Evolutionary conservation across 2,888 invertebrate genomes (phyloP).

Genomic region (Aproaerema taeniolella): DNA sequence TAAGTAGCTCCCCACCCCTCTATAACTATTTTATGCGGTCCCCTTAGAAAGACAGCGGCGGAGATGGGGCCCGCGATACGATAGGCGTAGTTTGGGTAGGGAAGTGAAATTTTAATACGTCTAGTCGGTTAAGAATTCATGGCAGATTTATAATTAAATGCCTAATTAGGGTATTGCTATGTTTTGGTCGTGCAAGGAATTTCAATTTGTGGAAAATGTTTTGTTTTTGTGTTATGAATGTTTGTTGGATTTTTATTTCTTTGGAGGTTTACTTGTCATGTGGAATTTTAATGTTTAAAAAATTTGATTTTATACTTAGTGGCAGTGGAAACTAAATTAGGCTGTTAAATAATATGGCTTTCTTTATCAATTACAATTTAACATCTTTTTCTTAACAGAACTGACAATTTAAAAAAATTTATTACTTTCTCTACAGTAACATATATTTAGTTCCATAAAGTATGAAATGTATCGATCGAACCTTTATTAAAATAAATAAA

Average conservation of each 20-base stretch:
- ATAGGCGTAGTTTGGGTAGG: constrained; percentile 56
- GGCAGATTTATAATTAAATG: constrained; percentile 72
- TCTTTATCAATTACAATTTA: no score
- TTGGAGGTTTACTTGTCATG: not conserved
- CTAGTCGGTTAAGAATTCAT: constrained; percentile 74
- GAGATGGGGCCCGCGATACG: constrained; percentile 70
- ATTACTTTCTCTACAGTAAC: no score
- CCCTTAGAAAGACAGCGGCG: constrained; percentile 75
- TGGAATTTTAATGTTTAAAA: not conserved
- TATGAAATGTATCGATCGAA: no score
- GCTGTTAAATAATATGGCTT: no score
- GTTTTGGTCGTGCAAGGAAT: constrained; percentile 51
- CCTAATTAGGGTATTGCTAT: constrained; percentile 64
- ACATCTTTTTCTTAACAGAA: no score
- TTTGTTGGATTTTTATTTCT: constrained; percentile 22
- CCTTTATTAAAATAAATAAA: no score
- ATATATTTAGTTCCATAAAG: no score
- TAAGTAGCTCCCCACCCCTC: constrained; percentile 74
- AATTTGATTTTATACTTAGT: no score
- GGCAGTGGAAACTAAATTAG: not conserved
- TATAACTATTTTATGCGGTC: constrained; percentile 77
- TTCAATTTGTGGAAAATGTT: constrained; percentile 37
- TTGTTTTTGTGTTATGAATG: no score
- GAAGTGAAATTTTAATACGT: constrained; percentile 74
- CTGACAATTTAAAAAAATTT: no score